Evolutionary conservation across 1,140 invertebrate genomes (phyloP).

Genomic region (Drosophila nigrodunni): DNA sequence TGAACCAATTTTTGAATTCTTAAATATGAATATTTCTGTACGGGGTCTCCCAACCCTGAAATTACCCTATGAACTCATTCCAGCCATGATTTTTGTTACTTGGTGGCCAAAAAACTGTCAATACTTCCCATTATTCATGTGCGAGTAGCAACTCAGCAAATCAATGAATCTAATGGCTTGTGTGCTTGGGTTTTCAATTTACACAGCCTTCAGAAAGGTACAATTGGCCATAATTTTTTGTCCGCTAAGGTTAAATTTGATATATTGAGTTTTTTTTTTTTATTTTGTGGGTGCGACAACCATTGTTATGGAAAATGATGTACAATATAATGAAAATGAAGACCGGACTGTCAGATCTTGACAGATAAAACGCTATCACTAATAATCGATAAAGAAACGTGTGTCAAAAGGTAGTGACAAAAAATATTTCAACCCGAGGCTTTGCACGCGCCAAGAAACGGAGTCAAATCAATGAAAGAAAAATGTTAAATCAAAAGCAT

Average conservation of each 20-base stretch:
- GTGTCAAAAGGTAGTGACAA: slow-evolving; percentile 11
- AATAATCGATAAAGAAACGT: slow-evolving; percentile 11
- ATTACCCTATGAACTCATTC: too few relatives aligned
- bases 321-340: slow-evolving; percentile 36
- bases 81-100: too few relatives aligned
- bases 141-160: not conserved
- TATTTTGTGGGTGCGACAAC: slow-evolving; percentile 21
- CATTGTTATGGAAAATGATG: slow-evolving; percentile 36
- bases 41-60: too few relatives aligned
- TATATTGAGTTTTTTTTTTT: slow-evolving; percentile 4
- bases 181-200: not conserved
- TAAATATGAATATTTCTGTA: too few relatives aligned
- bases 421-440: slow-evolving; percentile 16
- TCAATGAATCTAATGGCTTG: not conserved
- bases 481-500: slow-evolving; percentile 51
- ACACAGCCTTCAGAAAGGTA: slow-evolving; percentile 45
- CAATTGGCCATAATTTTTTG: slow-evolving; percentile 54
- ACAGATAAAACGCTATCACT: slow-evolving; percentile 47
- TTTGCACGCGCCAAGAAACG: slow-evolving; percentile 37
- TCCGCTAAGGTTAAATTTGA: slow-evolving; percentile 26
- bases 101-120: too few relatives aligned
- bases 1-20: too few relatives aligned
- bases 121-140: not conserved
- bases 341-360: slow-evolving; percentile 2
- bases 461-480: not conserved